Evolutionary conservation across 1,140 invertebrate genomes (phyloP).

Genomic region (Diorhabda carinulata): DNA sequence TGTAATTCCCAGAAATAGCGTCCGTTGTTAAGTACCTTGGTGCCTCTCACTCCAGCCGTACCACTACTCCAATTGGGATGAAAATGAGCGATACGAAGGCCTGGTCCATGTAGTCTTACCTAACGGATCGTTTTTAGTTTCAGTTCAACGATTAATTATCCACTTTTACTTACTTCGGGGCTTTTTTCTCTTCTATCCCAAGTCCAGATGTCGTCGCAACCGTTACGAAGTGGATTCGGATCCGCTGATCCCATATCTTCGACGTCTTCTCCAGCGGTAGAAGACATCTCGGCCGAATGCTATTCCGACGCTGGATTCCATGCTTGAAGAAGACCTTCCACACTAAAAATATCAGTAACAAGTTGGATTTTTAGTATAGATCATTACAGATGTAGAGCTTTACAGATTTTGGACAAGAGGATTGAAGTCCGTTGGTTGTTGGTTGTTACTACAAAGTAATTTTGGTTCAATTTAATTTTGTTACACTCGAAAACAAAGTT

Average conservation of each 20-base stretch:
- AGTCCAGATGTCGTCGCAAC: slow-evolving; percentile 61
- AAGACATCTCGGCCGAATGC: slow-evolving; percentile 4
- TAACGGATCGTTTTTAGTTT: background rate
- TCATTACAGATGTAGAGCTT: no score
- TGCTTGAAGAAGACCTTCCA: background rate
- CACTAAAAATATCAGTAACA: background rate
- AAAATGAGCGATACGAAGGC: slow-evolving; percentile 57
- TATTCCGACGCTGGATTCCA: background rate
- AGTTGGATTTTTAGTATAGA: no score
- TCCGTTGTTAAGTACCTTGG: slow-evolving; percentile 59
- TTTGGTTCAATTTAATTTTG: no score
- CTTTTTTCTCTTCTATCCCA: slow-evolving; percentile 63
- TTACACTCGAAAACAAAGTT: no score
- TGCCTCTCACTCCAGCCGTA: slow-evolving; percentile 66
- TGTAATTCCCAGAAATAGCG: slow-evolving; percentile 68
- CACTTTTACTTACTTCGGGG: slow-evolving; percentile 50
- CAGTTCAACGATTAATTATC: no score
- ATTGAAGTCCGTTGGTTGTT: no score
- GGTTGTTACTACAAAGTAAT: no score
- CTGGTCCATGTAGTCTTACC: slow-evolving; percentile 53
- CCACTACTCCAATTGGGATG: slow-evolving; percentile 76
- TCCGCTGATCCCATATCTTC: slow-evolving; percentile 8
- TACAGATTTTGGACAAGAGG: no score
- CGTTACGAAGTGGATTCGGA: slow-evolving; percentile 9
- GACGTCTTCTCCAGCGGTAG: slow-evolving; percentile 2